Conservation (phyloP, 2,113 vertebrate species). For the Myxocyprinus asiaticus region DNA sequence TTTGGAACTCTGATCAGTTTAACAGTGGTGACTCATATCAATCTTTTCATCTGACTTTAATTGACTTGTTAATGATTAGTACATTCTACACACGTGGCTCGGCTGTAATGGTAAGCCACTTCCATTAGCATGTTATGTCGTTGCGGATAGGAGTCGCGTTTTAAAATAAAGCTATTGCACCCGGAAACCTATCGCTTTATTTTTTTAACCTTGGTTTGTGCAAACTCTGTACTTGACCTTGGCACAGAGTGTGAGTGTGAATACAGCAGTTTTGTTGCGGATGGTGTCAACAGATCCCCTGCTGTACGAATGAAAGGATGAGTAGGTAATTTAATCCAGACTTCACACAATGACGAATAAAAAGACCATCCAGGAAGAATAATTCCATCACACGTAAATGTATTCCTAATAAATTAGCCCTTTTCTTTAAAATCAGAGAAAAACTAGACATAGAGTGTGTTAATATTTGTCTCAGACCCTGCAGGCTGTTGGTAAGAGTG, state of each 20-base stretch:
- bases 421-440: background rate
- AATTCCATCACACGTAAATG: slow-evolving; percentile 9
- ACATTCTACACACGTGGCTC: slow-evolving; percentile 6
- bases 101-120: background rate
- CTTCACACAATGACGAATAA: slow-evolving; percentile 34
- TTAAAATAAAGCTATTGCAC: slow-evolving; percentile 40
- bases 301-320: slow-evolving; percentile 46
- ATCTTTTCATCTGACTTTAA: slow-evolving; percentile 23
- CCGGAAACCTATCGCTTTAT: slow-evolving; percentile 36
- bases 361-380: slow-evolving; percentile 14
- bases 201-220: slow-evolving; percentile 48
- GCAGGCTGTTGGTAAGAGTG: background rate
- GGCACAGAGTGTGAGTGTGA: slow-evolving; percentile 25
- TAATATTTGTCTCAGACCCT: background rate
- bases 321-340: slow-evolving; percentile 52
- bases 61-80: slow-evolving; percentile 34
- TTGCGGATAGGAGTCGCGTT: background rate
- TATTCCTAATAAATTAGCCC: background rate
- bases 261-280: slow-evolving; percentile 27
- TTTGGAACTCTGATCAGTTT: background rate
- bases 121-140: too few species aligned
- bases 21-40: background rate
- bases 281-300: slow-evolving; percentile 36
- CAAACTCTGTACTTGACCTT: slow-evolving; percentile 42
- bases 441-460: background rate